A percentile compares a stretch with the other conserved stretches of the same genome.
These are phyloP conservation scores for Muscicapa adusta DNA, from an alignment of 2,113 vertebrate genomes.

Conservation along the genomic window DNA sequence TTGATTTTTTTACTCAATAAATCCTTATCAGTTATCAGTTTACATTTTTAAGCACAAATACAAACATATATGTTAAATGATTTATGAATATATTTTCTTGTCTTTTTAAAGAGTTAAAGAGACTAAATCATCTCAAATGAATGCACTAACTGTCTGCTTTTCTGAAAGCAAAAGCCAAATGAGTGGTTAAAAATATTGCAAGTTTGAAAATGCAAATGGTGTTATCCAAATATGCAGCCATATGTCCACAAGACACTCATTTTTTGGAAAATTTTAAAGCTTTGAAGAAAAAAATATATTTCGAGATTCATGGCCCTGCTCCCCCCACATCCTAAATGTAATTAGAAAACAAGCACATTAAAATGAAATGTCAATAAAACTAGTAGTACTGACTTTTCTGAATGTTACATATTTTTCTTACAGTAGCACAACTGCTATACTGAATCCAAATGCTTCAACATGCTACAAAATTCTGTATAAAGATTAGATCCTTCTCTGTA, in stretches of 20 bases:
- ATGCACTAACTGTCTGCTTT: conserved; percentile 77
- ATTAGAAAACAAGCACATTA: conserved; percentile 36
- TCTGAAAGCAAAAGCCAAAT: conserved; percentile 80
- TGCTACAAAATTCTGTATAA: not conserved
- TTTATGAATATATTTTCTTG: conserved; percentile 56
- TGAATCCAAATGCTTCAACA: conserved; percentile 6
- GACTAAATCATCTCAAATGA: conserved; percentile 71
- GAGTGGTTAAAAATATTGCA: conserved; percentile 78
- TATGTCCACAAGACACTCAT: conserved; percentile 81
- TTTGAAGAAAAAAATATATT: conserved; percentile 74
- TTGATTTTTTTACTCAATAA: conserved; percentile 48
- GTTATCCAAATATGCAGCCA: conserved; percentile 84
- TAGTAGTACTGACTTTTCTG: not conserved
- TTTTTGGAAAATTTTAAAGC: conserved; percentile 73
- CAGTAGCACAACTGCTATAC: conserved; percentile 11
- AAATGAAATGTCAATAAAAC: conserved; percentile 55
- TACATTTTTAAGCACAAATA: conserved; percentile 68
- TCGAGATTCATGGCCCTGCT: conserved; percentile 62
- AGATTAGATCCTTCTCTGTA: not conserved
- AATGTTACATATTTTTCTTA: conserved; percentile 43
- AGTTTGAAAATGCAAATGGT: conserved; percentile 84
- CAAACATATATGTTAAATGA: conserved; percentile 72
- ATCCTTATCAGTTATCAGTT: conserved; percentile 66
- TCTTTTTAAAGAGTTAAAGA: conserved; percentile 74
- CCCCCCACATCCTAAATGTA: not conserved